Base-by-base conservation (phyloP, 2,113 vertebrate species). In the Sus scrofa region DNA sequence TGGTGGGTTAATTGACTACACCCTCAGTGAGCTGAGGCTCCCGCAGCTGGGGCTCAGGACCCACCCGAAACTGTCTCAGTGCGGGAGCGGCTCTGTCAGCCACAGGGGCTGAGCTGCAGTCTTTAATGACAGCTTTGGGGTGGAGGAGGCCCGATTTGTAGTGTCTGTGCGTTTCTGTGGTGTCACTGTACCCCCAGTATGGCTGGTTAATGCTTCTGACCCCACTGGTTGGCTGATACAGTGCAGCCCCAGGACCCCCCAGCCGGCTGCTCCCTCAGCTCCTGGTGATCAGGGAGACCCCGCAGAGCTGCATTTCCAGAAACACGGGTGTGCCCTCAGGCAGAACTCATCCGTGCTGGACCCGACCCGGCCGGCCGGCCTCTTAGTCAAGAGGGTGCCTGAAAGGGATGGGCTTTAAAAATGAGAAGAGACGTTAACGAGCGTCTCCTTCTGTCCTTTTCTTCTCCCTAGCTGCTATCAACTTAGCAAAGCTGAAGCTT, bases 401-500 rank as follows among this genome's bases (percentile, higher is more conserved):
- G 60, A 60, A 11, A 15, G 34, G 34, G 0, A 39, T 1, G 56
- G 1, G 5, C 65, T 34, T 70, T 63, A 79, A 60, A 16, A 27
- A 16, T 7, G 39, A 77, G 68, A 27, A 58, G 75, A 30, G 10
- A 16, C 13, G 60, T 65, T 98, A 89, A 98, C 22, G 44, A 56
- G 30, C 63, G 32, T 96, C 86, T 84, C 75, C 0, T 86, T 71
- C 78, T 83, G 70, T 97, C 91, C 8, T 97, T 97, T 60, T 97
- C 97, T 95, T 98, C 88, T 97, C 97, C 15, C 73, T 92, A 99
- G 99, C 99, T 96, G 99, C 99, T 22, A 99, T 99, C 95, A 99
- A 99, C 98, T 98, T 99, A 96, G 99, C 99, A 84, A 99, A 99
- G 93, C 98, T 99, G 98, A 99, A 99, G 97, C 99, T 99, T 60